Base-by-base conservation (phyloP, 2,888 invertebrate species). In the Yponomeuta evonymella region DNA sequence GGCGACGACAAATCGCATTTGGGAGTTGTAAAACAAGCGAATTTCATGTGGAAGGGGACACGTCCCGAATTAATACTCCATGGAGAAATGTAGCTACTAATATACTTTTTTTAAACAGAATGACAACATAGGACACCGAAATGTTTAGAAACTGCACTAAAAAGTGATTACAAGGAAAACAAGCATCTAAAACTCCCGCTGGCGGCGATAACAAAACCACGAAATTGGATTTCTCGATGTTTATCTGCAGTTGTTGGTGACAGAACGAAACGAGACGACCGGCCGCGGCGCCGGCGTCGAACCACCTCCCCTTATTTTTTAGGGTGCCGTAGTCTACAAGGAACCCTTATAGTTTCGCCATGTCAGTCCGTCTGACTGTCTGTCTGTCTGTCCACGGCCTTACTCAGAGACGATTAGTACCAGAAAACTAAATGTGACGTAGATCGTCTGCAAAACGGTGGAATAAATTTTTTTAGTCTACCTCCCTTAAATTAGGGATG, bases 151-250 rank as follows among this genome's bases (percentile, higher is more conserved):
- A 29, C 65, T 29, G 29, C 65, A 76, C 75, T 75, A 74, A 74
- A 77, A 76, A 67, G 63, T 75, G 76, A 79, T 84, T 83, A 83
- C 81, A 3, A 79, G 83, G 78, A 82, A 70, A 84, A 78, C 78
- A 77, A 87, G 86, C 83, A 86, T 85, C 85, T 83, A 81, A 87
- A 88, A 89, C 88, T 85, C 84, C 86, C 82, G 80, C 76, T 78
- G 75, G 81, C 87, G 89, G 81, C 87, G 90, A 91, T 90, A 90
- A 88, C 88, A 87, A 89, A 90, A 89, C 90, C 89, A 86, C 90
- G 87, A 90, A 91, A 92, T 92, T 92, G 91, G 90, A 90, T 92
- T 92, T 84, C 79, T 81, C 87, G 91, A 92, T 92, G 88, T 86
- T 73, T 88, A 92, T 92, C 91, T 88, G 78, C 79, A 79, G 77